Percentiles rank a stretch among this genome's conserved stretches.
Evolutionary conservation across 2,113 vertebrate genomes (phyloP).

Genomic region (Odontesthes bonariensis): DNA sequence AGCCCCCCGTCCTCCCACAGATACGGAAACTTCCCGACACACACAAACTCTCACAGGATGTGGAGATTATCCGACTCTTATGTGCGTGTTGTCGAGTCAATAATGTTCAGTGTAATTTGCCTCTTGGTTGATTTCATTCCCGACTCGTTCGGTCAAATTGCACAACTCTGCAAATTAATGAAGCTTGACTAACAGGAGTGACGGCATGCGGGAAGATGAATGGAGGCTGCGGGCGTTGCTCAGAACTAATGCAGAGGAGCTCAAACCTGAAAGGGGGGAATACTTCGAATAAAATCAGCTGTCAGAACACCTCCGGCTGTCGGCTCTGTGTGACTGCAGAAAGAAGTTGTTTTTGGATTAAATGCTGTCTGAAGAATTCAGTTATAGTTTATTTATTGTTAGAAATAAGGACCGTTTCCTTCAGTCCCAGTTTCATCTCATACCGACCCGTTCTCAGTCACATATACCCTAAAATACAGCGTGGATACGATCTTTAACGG

Average conservation of each 20-base stretch:
- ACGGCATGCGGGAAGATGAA: background rate
- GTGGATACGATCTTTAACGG: too few relatives aligned
- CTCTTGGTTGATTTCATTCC: constrained; percentile 37
- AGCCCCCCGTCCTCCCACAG: background rate
- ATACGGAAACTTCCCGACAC: background rate
- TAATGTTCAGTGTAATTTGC: constrained; percentile 21
- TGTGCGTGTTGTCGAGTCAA: constrained; percentile 18
- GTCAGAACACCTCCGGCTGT: background rate
- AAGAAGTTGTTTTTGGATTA: too few relatives aligned
- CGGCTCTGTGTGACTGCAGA: too few relatives aligned
- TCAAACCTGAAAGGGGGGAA: too few relatives aligned
- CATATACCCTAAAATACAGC: too few relatives aligned
- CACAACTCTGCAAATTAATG: constrained; percentile 36
- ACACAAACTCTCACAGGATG: background rate
- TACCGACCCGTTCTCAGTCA: too few relatives aligned
- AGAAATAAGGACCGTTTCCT: too few relatives aligned
- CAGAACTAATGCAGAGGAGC: too few relatives aligned
- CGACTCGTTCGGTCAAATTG: constrained; percentile 13
- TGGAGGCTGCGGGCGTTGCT: background rate
- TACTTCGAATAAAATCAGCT: background rate
- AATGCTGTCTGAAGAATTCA: too few relatives aligned
- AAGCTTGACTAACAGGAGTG: constrained; percentile 4
- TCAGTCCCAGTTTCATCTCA: too few relatives aligned
- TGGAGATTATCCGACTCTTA: too few relatives aligned
- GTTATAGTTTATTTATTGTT: too few relatives aligned